Conservation (phyloP, 2,113 vertebrate genomes). For the Dasypus novemcinctus region DNA sequence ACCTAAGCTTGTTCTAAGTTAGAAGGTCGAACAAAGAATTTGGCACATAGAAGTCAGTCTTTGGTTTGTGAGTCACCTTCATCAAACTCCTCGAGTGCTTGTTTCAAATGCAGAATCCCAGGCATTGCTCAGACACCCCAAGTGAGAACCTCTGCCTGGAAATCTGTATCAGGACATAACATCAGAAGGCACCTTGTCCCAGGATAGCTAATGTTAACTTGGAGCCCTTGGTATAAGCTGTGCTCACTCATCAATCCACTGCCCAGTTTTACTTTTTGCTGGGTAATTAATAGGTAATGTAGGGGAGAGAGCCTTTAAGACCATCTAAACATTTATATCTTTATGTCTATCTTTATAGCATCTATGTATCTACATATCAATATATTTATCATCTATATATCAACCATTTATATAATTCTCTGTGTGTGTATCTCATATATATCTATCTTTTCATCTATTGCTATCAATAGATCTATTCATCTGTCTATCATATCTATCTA, state of each 20-base stretch:
- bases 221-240: not conserved
- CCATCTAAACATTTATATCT: not conserved
- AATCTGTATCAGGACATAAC: not conserved
- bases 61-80: not conserved
- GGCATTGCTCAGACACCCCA: not conserved
- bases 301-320: not conserved
- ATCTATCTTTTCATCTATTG: too few relatives aligned
- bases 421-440: too few relatives aligned
- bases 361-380: too few relatives aligned
- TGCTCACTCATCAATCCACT: not conserved
- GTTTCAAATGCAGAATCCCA: not conserved
- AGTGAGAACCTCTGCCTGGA: not conserved
- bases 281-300: not conserved
- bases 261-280: not conserved
- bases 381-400: not conserved
- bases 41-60: not conserved
- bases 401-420: not conserved
- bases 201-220: not conserved
- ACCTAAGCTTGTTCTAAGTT: not conserved
- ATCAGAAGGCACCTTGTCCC: too few relatives aligned
- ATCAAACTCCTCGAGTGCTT: not conserved
- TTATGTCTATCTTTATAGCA: not conserved
- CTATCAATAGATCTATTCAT: too few relatives aligned
- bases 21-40: not conserved
- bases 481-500: too few relatives aligned